Percentiles rank a stretch among this genome's conserved stretches.
These are phyloP conservation scores for Drosophila novamexicana DNA, from an alignment of 1,140 invertebrate genomes.

Conservation along the genomic window DNA sequence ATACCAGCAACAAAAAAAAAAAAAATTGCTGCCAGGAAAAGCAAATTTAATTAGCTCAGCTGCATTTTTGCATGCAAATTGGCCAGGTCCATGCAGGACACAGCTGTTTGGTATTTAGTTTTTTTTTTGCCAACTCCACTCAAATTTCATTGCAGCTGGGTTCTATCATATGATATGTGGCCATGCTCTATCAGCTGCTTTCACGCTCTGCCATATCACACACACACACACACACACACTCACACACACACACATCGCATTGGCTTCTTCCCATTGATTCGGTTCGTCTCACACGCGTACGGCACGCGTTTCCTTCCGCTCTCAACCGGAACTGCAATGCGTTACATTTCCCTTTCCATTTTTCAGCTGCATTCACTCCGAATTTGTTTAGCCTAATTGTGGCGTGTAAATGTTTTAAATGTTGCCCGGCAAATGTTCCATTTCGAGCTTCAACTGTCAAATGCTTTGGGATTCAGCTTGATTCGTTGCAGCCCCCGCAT, in stretches of 20 bases:
- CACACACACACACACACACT: slow-evolving; percentile 1
- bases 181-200: slow-evolving; percentile 43
- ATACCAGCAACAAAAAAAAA: not conserved
- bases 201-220: slow-evolving; percentile 5
- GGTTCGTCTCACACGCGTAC: slow-evolving; percentile 48
- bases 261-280: slow-evolving; percentile 35
- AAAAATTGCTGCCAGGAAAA: not conserved
- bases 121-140: slow-evolving; percentile 10
- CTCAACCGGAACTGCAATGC: slow-evolving; percentile 46
- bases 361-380: slow-evolving; percentile 22
- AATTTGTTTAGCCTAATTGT: slow-evolving; percentile 46
- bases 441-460: slow-evolving; percentile 11
- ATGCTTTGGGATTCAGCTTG: slow-evolving; percentile 1
- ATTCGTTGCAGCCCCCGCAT: slow-evolving; percentile 17
- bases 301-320: slow-evolving; percentile 55
- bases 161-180: not conserved
- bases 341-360: slow-evolving; percentile 19
- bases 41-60: slow-evolving; percentile 39
- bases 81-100: not conserved
- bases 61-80: slow-evolving; percentile 51
- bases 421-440: slow-evolving; percentile 23
- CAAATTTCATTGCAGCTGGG: slow-evolving; percentile 44
- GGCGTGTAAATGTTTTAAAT: slow-evolving; percentile 51
- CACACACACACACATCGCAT: not conserved
- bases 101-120: slow-evolving; percentile 28